Evolutionary conservation across 2,797 vertebrate genomes (phyloP).

Genomic region (Onychomys arenicola): DNA sequence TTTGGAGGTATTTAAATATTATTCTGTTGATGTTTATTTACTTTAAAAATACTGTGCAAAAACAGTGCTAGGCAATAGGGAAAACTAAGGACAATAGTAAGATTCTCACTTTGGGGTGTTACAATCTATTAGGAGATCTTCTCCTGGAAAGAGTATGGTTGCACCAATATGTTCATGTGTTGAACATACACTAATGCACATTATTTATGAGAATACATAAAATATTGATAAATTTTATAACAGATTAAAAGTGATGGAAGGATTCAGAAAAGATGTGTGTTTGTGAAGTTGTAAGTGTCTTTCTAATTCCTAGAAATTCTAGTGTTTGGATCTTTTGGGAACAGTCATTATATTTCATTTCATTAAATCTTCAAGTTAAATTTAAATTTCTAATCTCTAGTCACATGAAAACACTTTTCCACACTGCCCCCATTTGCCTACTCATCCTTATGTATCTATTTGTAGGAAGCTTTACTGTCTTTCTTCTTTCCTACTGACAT

Average conservation of each 20-base stretch:
- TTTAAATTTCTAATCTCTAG: not conserved
- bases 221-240: not conserved
- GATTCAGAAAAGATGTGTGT: not conserved
- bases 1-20: constrained; percentile 12
- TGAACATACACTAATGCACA: not conserved
- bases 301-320: not conserved
- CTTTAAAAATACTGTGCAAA: constrained; percentile 9
- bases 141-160: not conserved
- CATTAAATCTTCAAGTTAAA: constrained; percentile 35
- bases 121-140: not conserved
- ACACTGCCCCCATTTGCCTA: not conserved
- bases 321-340: not conserved
- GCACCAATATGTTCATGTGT: not conserved
- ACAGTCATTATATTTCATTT: constrained; percentile 45
- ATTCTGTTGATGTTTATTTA: not conserved
- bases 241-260: constrained; percentile 1
- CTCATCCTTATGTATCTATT: not conserved
- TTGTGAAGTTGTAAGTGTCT: not conserved
- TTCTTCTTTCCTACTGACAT: not conserved
- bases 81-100: not conserved
- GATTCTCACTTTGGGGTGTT: not conserved
- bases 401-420: not conserved
- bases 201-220: not conserved
- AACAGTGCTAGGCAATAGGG: not conserved
- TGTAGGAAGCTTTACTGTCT: constrained; percentile 3